A percentile compares a stretch with the other conserved stretches of the same genome.
Evolutionary conservation across 1,140 invertebrate genomes (phyloP).

Genomic region (Bicyclus anynana): DNA sequence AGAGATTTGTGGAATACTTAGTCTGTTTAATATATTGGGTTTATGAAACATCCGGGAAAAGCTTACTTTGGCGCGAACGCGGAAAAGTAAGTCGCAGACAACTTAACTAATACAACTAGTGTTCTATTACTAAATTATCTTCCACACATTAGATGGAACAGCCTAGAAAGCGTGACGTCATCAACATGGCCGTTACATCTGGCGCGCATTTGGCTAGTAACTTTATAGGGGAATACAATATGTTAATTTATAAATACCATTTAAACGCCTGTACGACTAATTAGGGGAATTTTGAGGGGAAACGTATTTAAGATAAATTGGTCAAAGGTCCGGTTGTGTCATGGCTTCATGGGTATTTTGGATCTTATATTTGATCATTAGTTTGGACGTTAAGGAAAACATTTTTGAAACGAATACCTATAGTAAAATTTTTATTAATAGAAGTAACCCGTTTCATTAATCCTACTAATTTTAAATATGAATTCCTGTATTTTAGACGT

Average conservation of each 20-base stretch:
- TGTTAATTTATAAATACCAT: slow-evolving; percentile 12
- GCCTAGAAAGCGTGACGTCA: slow-evolving; percentile 11
- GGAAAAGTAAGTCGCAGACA: too few relatives aligned
- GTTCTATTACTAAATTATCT: neutral
- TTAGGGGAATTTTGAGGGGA: slow-evolving; percentile 3
- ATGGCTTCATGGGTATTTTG: neutral
- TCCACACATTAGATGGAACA: neutral
- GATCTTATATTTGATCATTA: too few relatives aligned
- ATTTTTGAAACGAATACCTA: too few relatives aligned
- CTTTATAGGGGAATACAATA: neutral
- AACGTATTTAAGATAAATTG: slow-evolving; percentile 5
- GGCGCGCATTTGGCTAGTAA: slow-evolving; percentile 24
- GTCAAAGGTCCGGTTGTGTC: neutral
- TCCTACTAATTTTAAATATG: too few relatives aligned
- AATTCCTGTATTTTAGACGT: too few relatives aligned
- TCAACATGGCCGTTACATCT: slow-evolving; percentile 30
- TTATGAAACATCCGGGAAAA: too few relatives aligned
- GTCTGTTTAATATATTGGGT: too few relatives aligned
- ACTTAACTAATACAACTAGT: neutral
- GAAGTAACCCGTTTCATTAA: too few relatives aligned
- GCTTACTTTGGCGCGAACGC: too few relatives aligned
- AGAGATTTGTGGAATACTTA: too few relatives aligned
- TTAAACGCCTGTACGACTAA: slow-evolving; percentile 4
- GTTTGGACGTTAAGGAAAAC: too few relatives aligned
- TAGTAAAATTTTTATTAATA: too few relatives aligned